Base-by-base conservation (phyloP, 1,140 invertebrate species). In the Ceratina japonica region DNA sequence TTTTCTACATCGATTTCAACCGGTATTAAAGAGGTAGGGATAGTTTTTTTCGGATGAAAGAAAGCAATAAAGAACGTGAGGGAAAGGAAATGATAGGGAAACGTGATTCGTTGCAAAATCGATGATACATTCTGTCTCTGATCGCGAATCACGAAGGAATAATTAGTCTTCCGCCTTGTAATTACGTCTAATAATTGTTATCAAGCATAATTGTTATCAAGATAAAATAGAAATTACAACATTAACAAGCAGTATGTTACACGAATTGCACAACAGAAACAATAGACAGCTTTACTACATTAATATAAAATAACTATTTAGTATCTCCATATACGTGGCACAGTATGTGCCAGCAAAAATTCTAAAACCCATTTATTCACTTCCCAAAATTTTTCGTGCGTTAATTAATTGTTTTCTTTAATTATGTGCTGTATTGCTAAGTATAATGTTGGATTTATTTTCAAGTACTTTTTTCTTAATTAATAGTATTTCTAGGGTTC, bases 51-150 rank as follows among this genome's bases (percentile, higher is more conserved):
- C 3, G 10, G 44, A 18, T 2, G 15, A 58, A 62, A 16, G 18
- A 20, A 56, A 24, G 24, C 3, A 56, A 2, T 7, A 44, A 18
- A 15, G 20, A 75, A 66, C 3, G 5, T 1, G 37, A 20, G 4
- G 49, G n/a, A 77, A 70, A 62, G 13, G 22, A 63, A 80, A 79
- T 44, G 58, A 66, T 54, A 69, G 18, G 27, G 16, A 82, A 83
- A 79, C 31, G 58, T 49, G 52, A 65, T 51, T 79, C 44, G 24
- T 31, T 18, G 4, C 18, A 27, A 49, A 66, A 16, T 37, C 58
- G 15, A 77, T 56, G 51, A 20, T 22, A 58, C 13, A 15, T 61
- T 58, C 27, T 51, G 8, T 27, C 16, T 69, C 20, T 27, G 16
- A 31, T 51, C 20, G 22, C 8, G 58, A 68, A 75, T 49, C n/a